Percentiles rank a stretch among this genome's conserved stretches.
These are phyloP conservation scores for Keiferia lycopersicella DNA, from an alignment of 2,888 invertebrate genomes.

Conservation along the genomic window DNA sequence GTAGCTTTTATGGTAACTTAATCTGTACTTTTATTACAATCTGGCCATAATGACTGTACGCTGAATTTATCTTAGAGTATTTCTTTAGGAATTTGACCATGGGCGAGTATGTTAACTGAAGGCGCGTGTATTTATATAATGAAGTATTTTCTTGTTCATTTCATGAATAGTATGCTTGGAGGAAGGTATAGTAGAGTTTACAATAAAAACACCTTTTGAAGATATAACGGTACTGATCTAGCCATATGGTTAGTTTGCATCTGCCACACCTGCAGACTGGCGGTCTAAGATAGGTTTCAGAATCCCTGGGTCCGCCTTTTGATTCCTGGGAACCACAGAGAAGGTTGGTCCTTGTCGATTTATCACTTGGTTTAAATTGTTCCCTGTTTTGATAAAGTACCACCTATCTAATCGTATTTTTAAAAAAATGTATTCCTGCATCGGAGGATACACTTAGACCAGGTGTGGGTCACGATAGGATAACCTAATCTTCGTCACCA, in stretches of 20 bases:
- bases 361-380: too few species aligned
- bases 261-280: too few species aligned
- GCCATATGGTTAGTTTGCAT: background rate
- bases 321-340: too few species aligned
- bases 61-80: background rate
- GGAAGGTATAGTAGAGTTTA: background rate
- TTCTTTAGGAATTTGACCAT: background rate
- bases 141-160: conserved; percentile 9
- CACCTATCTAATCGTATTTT: too few species aligned
- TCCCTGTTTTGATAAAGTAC: too few species aligned
- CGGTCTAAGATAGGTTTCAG: background rate
- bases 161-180: background rate
- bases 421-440: too few species aligned
- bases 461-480: too few species aligned
- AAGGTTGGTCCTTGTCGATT: too few species aligned
- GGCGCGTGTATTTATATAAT: conserved; percentile 27
- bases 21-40: conserved; percentile 14
- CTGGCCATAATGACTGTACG: background rate
- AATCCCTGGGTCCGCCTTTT: too few species aligned
- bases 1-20: conserved; percentile 13
- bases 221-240: conserved; percentile 18
- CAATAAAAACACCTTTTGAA: conserved; percentile 10
- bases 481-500: too few species aligned
- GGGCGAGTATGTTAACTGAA: conserved; percentile 20
- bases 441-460: too few species aligned